A percentile compares a stretch with the other conserved stretches of the same genome.
Evolutionary conservation across 2,888 invertebrate genomes (phyloP).

Genomic region (Plutella xylostella): DNA sequence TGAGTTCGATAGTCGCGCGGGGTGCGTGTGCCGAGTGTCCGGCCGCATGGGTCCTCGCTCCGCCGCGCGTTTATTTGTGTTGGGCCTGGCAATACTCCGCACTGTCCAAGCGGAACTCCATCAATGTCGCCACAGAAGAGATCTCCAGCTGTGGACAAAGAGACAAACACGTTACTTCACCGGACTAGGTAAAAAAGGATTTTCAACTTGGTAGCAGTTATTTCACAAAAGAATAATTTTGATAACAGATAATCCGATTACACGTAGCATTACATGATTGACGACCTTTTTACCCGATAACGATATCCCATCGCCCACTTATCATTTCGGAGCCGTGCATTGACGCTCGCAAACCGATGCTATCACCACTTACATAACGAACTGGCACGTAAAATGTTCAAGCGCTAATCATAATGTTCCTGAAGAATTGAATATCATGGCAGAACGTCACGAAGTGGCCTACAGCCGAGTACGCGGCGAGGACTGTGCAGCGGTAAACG

Average conservation of each 20-base stretch:
- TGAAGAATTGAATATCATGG: constrained; percentile 33
- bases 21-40: too few species aligned
- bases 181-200: too few species aligned
- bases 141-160: constrained; percentile 80
- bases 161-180: too few species aligned
- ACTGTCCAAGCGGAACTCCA: constrained; percentile 98
- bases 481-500: constrained; percentile 27
- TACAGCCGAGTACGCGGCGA: constrained; percentile 29
- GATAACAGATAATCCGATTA: background rate
- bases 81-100: constrained; percentile 99
- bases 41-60: constrained; percentile 23
- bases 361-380: background rate
- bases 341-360: background rate
- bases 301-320: background rate
- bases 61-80: constrained; percentile 84
- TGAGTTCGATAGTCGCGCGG: too few species aligned
- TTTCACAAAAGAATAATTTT: too few species aligned
- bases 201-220: too few species aligned
- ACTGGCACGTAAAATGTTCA: constrained; percentile 12
- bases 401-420: constrained; percentile 39
- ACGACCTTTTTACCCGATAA: constrained; percentile 1
- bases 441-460: constrained; percentile 33
- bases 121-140: constrained; percentile 93
- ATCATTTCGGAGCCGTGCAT: constrained; percentile 1
- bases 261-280: too few species aligned